Percentiles rank a stretch among this genome's conserved stretches.
Evolutionary conservation across 92 coral and sea anemone genomes (phyloP).

Genomic region (Epizoanthus rinbou): DNA sequence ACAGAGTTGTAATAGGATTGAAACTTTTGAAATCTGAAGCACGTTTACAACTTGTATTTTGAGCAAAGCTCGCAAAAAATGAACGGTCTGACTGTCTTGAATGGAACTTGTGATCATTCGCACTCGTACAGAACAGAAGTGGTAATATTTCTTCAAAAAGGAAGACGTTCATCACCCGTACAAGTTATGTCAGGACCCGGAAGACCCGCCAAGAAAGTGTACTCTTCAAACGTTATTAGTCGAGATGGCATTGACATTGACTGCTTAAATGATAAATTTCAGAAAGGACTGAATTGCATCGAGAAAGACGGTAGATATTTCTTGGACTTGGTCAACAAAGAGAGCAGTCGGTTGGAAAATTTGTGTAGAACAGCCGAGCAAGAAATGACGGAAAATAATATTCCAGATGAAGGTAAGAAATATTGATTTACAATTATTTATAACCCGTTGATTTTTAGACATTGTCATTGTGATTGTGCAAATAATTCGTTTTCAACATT

Average conservation of each 20-base stretch:
- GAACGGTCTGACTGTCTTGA: slow-evolving; percentile 55
- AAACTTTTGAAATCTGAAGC: not conserved
- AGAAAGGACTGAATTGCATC: slow-evolving; percentile 64
- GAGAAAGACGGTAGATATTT: slow-evolving; percentile 90
- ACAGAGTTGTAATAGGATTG: not conserved
- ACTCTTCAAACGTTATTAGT: slow-evolving; percentile 61
- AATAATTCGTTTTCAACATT: not conserved
- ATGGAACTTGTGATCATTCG: slow-evolving; percentile 57
- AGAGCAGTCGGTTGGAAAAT: slow-evolving; percentile 73
- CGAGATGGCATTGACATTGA: slow-evolving; percentile 60
- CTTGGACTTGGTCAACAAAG: slow-evolving; percentile 75
- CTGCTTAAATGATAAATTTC: slow-evolving; percentile 70
- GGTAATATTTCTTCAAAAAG: slow-evolving; percentile 80
- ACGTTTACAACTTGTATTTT: not conserved
- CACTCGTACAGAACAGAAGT: slow-evolving; percentile 75
- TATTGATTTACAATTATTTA: slow-evolving; percentile 4
- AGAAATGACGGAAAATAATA: slow-evolving; percentile 75
- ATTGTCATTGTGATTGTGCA: not conserved
- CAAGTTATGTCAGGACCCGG: slow-evolving; percentile 66
- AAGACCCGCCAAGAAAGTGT: slow-evolving; percentile 68
- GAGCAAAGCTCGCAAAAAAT: slow-evolving; percentile 37
- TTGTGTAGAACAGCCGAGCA: slow-evolving; percentile 70
- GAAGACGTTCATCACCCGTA: slow-evolving; percentile 68
- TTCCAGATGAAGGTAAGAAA: slow-evolving; percentile 81
- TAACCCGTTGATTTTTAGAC: slow-evolving; percentile 9